Conservation (phyloP, 2,113 vertebrate genomes). For the Helogale parvula region DNA sequence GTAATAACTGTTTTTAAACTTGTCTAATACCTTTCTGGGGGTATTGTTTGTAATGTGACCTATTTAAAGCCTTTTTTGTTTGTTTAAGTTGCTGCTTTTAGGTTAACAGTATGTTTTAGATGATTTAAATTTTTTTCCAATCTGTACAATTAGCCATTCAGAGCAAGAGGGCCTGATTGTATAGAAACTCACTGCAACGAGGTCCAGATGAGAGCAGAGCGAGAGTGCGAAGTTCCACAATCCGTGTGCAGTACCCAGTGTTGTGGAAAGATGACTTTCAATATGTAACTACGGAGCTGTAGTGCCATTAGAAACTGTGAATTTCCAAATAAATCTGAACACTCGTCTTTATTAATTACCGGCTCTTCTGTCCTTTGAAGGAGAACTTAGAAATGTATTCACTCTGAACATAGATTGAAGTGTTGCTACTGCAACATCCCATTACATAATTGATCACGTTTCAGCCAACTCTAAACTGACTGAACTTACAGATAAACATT, state of each 20-base stretch:
- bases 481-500: neutral
- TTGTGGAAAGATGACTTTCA: constrained; percentile 87
- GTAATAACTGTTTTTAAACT: constrained; percentile 85
- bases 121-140: constrained; percentile 79
- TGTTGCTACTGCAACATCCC: neutral
- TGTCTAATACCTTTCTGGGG: constrained; percentile 88
- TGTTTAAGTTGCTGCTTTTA: constrained; percentile 86
- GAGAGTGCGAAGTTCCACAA: constrained; percentile 44
- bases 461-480: neutral
- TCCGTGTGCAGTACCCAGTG: constrained; percentile 85
- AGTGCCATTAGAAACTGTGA: constrained; percentile 99
- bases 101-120: constrained; percentile 81
- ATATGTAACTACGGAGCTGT: constrained; percentile 94
- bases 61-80: constrained; percentile 85
- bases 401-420: neutral
- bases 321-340: constrained; percentile 99
- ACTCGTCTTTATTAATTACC: constrained; percentile 90
- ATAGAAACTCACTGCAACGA: constrained; percentile 64
- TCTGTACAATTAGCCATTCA: constrained; percentile 87
- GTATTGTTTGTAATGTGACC: constrained; percentile 92
- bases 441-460: neutral
- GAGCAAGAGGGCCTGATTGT: constrained; percentile 80
- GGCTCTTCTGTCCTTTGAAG: constrained; percentile 69
- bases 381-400: constrained; percentile 22
- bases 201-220: constrained; percentile 74